These are phyloP conservation scores for Thera obeliscata DNA, from an alignment of 2,888 invertebrate species.

Conservation along the genomic window DNA sequence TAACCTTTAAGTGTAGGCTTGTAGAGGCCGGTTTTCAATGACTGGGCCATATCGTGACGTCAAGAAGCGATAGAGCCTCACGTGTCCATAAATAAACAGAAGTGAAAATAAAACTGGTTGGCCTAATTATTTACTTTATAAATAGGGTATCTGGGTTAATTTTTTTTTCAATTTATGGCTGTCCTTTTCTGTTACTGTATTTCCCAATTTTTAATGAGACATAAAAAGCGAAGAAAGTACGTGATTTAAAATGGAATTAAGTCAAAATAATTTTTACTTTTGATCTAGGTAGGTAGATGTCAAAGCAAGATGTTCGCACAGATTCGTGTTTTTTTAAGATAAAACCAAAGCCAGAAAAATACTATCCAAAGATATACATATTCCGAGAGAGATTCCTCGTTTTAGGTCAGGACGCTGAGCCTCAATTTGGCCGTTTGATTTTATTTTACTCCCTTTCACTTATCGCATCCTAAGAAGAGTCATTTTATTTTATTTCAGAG, in stretches of 20 bases:
- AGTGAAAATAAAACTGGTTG: conserved; percentile 57
- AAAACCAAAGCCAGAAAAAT: background rate
- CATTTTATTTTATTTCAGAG: conserved; percentile 8
- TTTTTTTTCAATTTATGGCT: conserved; percentile 4
- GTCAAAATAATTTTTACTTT: no score
- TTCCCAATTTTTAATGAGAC: no score
- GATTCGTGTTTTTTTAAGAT: no score
- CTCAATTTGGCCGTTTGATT: background rate
- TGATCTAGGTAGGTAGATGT: no score
- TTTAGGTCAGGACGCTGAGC: no score
- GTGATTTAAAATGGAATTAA: no score
- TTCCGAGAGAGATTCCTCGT: no score
- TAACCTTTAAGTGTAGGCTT: conserved; percentile 24
- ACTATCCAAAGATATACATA: background rate
- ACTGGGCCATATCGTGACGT: conserved; percentile 43
- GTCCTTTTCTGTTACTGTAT: background rate
- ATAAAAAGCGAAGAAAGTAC: no score
- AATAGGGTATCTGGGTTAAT: conserved; percentile 46
- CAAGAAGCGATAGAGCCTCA: conserved; percentile 46
- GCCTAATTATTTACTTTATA: conserved; percentile 59
- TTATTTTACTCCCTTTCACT: conserved; percentile 7
- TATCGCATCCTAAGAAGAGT: background rate
- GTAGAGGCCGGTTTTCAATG: conserved; percentile 41
- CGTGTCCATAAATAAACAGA: conserved; percentile 52
- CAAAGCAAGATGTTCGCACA: no score